These are phyloP conservation scores for Tetragnatha versicolor DNA, from an alignment of 1,140 invertebrate genomes.

Conservation along the genomic window DNA sequence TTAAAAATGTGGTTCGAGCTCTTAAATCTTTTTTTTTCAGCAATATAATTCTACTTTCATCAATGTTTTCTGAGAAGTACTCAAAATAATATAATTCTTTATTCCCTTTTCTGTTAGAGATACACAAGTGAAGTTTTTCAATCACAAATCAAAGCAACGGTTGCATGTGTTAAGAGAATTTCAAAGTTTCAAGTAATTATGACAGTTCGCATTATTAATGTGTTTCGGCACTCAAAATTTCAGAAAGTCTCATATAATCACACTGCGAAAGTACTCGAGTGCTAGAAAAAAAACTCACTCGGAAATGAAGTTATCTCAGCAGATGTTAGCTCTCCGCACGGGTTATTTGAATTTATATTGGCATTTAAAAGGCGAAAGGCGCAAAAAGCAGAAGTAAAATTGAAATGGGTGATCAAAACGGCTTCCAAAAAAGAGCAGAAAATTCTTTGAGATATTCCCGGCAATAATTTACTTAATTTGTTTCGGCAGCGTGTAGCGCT, in stretches of 20 bases:
- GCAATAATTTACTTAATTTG: conserved; percentile 50
- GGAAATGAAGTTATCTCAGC: conserved; percentile 18
- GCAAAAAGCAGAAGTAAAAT: conserved; percentile 8
- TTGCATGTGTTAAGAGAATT: too few relatives aligned
- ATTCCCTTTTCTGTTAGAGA: too few relatives aligned
- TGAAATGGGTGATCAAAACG: conserved; percentile 26
- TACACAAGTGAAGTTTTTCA: too few relatives aligned
- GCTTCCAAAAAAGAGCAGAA: neutral
- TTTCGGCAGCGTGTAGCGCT: conserved; percentile 3
- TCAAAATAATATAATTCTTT: too few relatives aligned
- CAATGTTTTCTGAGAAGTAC: too few relatives aligned
- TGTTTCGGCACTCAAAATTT: neutral
- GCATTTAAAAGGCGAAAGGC: conserved; percentile 16
- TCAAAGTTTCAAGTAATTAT: conserved; percentile 20
- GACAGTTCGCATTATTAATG: conserved; percentile 4
- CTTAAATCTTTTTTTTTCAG: too few relatives aligned
- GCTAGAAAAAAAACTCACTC: neutral
- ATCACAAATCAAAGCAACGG: too few relatives aligned
- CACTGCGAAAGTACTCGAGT: neutral
- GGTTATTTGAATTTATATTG: conserved; percentile 42
- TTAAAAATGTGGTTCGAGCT: too few relatives aligned
- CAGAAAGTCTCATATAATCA: neutral
- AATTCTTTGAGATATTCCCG: conserved; percentile 4
- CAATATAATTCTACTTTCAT: too few relatives aligned
- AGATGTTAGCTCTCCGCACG: neutral